Evolutionary conservation across 2,113 vertebrate genomes (phyloP), one percentile per base, ranked within the genome.

Genomic region (Cyanoramphus novaezelandiae): DNA sequence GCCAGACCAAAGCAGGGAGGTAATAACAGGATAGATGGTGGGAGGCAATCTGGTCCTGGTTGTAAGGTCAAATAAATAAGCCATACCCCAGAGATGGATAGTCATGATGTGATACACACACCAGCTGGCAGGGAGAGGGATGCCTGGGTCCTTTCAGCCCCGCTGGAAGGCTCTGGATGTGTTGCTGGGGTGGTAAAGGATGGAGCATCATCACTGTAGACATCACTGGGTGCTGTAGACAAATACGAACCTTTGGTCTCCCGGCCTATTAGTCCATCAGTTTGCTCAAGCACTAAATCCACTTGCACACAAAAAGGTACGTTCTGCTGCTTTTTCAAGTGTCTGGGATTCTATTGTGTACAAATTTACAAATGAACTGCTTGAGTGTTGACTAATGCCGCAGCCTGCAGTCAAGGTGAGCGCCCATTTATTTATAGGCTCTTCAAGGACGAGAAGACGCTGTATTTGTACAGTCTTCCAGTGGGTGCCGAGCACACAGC

Each of bases 361-460:
- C 95, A 90, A 96, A 97, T 95, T 97, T 96, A 94, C 93, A 96
- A 97, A 97, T 93, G 92, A 96, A 96, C 87, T 96, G 79, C 94
- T 93, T 81, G 90, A 96, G 85, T 96, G 95, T 97, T 96, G 96
- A 97, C 96, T 96, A 97, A 97, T 86, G 88, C 95, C 88, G 86
- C 94, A 94, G 97, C 90, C 95, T 91, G 92, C 75, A 96, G 95
- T 96, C 96, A 95, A 95, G 93, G 95, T 94, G 97, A 97, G 92
- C 92, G 95, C 93, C 84, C 80, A 79, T 97, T 96, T 97, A 97
- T 97, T 97, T 97, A 96, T 92, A 94, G 68, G 71, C 93, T 93
- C 95, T 97, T 96, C 97, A 97, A 96, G 96, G 97, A 96, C 95
- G 93, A 92, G 96, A 76, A 92, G 85, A 95, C n/a, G 76, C 88